Evolutionary conservation across 1,140 invertebrate species (phyloP).

Genomic region (Chrysomallon squamiferum): DNA sequence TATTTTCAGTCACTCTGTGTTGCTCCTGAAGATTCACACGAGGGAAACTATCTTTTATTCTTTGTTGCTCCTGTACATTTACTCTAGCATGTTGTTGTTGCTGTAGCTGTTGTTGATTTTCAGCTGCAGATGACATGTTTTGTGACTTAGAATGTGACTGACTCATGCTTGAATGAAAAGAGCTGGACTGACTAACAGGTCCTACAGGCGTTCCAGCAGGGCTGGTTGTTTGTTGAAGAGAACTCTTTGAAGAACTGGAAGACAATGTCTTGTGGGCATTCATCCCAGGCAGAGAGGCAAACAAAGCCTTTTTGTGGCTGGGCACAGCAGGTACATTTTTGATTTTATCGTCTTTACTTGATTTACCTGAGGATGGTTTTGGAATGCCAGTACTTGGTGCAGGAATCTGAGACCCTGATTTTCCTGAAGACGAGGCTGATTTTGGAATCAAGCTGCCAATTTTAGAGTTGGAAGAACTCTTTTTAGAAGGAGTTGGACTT

Average conservation of each 20-base stretch:
- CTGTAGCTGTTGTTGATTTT: slow-evolving; percentile 31
- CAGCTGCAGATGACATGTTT: slow-evolving; percentile 24
- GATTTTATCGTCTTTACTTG: slow-evolving; percentile 39
- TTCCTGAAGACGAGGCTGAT: slow-evolving; percentile 20
- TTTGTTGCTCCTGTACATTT: slow-evolving; percentile 4
- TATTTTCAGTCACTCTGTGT: not conserved
- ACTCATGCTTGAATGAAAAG: slow-evolving; percentile 12
- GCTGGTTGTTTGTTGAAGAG: slow-evolving; percentile 12
- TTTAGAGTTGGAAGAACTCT: slow-evolving; percentile 35
- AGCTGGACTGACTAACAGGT: slow-evolving; percentile 14
- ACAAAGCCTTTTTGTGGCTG: slow-evolving; percentile 24
- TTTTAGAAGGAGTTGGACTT: slow-evolving; percentile 33
- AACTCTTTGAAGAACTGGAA: slow-evolving; percentile 13
- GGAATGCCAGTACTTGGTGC: slow-evolving; percentile 26
- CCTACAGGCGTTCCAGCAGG: slow-evolving; percentile 1
- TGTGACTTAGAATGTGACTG: slow-evolving; percentile 11
- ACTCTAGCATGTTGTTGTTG: slow-evolving; percentile 24
- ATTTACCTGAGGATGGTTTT: slow-evolving; percentile 41
- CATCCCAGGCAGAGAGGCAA: slow-evolving; percentile 17
- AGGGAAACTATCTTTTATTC: not conserved
- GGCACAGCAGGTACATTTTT: slow-evolving; percentile 22
- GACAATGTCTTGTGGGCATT: slow-evolving; percentile 9
- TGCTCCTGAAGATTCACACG: not conserved
- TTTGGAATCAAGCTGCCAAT: slow-evolving; percentile 48
- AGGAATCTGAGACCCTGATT: slow-evolving; percentile 37